Evolutionary conservation across 2,888 invertebrate genomes (phyloP).

Genomic region (Trilocha varians): DNA sequence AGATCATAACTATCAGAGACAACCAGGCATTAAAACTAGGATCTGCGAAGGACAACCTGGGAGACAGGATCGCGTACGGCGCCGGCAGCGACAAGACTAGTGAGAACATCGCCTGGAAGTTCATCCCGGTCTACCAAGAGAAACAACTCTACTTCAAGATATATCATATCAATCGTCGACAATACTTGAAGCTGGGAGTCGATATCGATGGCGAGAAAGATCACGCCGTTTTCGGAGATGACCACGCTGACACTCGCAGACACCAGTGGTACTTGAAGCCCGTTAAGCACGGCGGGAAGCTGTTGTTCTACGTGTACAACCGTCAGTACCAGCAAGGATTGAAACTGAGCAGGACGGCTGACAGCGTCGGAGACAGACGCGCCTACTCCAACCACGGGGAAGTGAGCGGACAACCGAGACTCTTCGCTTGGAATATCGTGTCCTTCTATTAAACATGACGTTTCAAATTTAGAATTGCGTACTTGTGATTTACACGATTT

Average conservation of each 20-base stretch:
- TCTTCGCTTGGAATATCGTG: neutral
- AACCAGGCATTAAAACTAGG: neutral
- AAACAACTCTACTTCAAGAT: conserved; percentile 1
- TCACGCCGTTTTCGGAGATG: neutral
- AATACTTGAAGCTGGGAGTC: neutral
- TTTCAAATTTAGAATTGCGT: too few relatives aligned
- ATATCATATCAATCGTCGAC: neutral
- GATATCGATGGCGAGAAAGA: neutral
- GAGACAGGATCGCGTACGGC: neutral
- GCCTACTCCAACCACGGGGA: neutral
- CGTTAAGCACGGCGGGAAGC: neutral
- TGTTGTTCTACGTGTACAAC: conserved; percentile 1
- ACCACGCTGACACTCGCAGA: neutral
- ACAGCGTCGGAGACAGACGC: neutral
- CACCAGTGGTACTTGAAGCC: neutral
- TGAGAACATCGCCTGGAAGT: neutral
- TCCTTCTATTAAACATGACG: neutral
- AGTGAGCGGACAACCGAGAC: neutral
- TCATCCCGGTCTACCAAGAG: neutral
- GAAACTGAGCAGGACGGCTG: neutral
- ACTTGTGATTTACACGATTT: too few relatives aligned
- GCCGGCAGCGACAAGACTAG: neutral
- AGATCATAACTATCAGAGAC: neutral
- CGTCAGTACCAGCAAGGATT: neutral
- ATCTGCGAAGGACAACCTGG: neutral